Base-by-base conservation (phyloP, 2,113 vertebrate genomes). In the Dascyllus trimaculatus region DNA sequence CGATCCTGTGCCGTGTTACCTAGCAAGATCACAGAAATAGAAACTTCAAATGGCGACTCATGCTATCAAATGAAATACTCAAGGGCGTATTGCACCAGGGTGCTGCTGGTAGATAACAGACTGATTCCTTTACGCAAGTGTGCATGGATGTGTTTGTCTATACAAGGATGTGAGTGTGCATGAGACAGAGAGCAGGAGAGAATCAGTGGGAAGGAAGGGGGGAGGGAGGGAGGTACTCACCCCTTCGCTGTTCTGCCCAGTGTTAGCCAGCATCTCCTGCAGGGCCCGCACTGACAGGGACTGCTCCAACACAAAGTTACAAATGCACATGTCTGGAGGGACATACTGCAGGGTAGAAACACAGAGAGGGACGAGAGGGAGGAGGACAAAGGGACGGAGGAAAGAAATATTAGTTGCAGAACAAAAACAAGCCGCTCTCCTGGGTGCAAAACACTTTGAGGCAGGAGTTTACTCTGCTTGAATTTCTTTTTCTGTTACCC, bases 241-340 rank as follows among this genome's bases (percentile, higher is more conserved):
- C 91, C 96, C 98, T 94, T 99, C 96, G 10, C 91, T 85, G 92
- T 92, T 96, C 78, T 95, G 95, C 5, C 92, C 95, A 11, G 96
- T 96, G 88, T 92, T 97, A 78, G 98, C 97, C 85, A 99, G 93
- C 98, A 99, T 99, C 94, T 99, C 98, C 90, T 99, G 98, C 81
- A 99, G 96, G 45, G 98, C 97, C 90, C 97, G 95, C 84, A 99
- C 98, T 24, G 98, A 99, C 0, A 99, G 92, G 51, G 98, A 96
- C 92, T 99, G 98, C 87, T 98, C 97, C 95, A 99, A 91, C 78
- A 99, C 96, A 54, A 99, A 99, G 94, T 93, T 97, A 94, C 98
- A 99, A 88, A 99, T 90, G 26, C 97, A 98, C 90, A 99, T 94
- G 93, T 99, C 98, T 26, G 98, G 98, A 95, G 98, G 98, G 87